Evolutionary conservation across 2,113 vertebrate genomes (phyloP).

Genomic region (Callaeas wilsoni): DNA sequence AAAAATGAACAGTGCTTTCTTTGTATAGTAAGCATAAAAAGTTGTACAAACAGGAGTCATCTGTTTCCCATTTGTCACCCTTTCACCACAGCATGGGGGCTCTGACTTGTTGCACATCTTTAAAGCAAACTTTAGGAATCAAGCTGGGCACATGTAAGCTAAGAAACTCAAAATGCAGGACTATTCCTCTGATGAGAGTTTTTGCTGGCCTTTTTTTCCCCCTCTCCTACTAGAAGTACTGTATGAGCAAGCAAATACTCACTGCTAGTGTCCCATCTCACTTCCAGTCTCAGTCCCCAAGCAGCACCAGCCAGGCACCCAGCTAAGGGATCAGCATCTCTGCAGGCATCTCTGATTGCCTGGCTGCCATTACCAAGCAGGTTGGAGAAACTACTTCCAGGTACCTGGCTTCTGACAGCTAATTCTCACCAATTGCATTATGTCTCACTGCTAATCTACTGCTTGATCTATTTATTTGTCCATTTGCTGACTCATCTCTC

Average conservation of each 20-base stretch:
- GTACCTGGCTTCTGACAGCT: neutral
- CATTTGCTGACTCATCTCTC: neutral
- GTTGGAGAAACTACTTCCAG: neutral
- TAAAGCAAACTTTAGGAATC: neutral
- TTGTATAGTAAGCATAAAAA: neutral
- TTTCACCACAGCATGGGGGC: neutral
- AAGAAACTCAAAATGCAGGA: neutral
- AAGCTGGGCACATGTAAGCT: neutral
- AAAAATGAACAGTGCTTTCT: neutral
- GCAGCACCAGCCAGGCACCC: rapidly evolving
- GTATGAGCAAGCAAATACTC: neutral
- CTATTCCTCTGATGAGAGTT: neutral
- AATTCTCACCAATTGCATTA: neutral
- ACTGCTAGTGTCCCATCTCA: rapidly evolving
- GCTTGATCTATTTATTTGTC: slow-evolving; percentile 6
- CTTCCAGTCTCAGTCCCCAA: neutral
- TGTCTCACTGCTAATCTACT: neutral
- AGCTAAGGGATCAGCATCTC: neutral
- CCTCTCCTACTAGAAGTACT: neutral
- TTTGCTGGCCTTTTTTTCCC: neutral
- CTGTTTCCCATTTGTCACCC: neutral
- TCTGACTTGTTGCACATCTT: neutral
- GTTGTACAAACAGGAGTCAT: neutral
- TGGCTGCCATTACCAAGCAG: neutral
- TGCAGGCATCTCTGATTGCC: neutral